phyloP scores from a whole-genome alignment of 2,113 vertebrate genomes.

The Larimichthys polyactis region DNA sequence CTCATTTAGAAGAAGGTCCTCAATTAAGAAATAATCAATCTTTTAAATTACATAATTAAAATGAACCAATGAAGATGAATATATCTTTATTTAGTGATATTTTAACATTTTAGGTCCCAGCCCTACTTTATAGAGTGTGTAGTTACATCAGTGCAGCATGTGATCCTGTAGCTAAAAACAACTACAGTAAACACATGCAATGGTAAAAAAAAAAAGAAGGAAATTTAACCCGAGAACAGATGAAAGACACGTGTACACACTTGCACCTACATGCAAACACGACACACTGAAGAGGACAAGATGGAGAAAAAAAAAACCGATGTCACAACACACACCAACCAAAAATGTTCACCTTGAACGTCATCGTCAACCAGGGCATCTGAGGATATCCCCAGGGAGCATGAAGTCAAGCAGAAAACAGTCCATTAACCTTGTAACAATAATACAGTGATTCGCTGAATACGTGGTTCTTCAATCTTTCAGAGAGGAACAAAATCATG shows the following conservation, averaged over 20 bases:
- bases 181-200: background rate
- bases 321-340: background rate
- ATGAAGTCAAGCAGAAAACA: conserved; percentile 65
- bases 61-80: background rate
- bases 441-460: conserved; percentile 33
- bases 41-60: too few species aligned
- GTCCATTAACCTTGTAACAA: conserved; percentile 51
- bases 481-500: conserved; percentile 9
- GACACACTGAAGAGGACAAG: conserved; percentile 26
- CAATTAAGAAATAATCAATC: background rate
- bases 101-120: background rate
- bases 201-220: background rate
- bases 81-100: background rate
- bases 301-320: conserved; percentile 1
- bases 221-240: background rate
- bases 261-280: conserved; percentile 30
- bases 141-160: background rate
- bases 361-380: conserved; percentile 78
- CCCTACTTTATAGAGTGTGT: background rate
- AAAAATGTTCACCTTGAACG: conserved; percentile 79
- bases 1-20: background rate
- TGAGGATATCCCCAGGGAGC: conserved; percentile 75
- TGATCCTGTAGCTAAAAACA: conserved; percentile 1
- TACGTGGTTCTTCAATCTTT: conserved; percentile 1
- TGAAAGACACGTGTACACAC: conserved; percentile 19